Conservation (phyloP, 2,113 vertebrate species). For the Cyanistes caeruleus region DNA sequence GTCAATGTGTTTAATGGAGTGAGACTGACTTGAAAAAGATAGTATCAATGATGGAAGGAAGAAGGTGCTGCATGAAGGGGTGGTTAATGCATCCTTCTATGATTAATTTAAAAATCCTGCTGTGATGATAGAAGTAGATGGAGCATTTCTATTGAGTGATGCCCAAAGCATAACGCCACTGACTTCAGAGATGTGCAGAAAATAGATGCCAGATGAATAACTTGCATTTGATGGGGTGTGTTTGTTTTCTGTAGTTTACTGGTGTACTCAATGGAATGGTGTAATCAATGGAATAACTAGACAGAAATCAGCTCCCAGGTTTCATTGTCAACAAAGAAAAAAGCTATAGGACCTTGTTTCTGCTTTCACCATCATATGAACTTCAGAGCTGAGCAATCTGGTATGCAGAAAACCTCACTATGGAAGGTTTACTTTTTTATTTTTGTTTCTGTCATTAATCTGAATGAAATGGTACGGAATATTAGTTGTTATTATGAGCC, state of each 20-base stretch:
- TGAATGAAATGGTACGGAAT: not conserved
- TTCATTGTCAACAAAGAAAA: not conserved
- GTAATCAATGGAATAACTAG: not conserved
- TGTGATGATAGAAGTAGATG: not conserved
- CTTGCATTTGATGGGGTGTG: not conserved
- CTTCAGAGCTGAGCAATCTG: not conserved
- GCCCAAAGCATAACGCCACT: rapidly evolving
- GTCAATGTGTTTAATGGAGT: not conserved
- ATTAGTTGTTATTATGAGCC: not conserved
- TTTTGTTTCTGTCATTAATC: not conserved
- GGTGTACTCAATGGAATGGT: too few species aligned
- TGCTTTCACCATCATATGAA: not conserved
- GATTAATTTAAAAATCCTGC: not conserved
- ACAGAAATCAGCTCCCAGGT: not conserved
- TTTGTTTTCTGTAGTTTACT: not conserved
- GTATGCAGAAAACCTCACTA: not conserved
- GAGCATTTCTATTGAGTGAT: not conserved
- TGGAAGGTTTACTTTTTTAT: not conserved
- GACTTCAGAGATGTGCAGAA: not conserved
- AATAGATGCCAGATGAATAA: not conserved
- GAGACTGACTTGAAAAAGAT: not conserved
- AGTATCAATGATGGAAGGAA: not conserved
- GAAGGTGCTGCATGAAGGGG: not conserved
- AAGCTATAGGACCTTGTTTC: not conserved
- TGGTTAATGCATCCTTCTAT: not conserved